phyloP scores from a whole-genome alignment of 2,113 vertebrate genomes.

The Nibea albiflora region DNA sequence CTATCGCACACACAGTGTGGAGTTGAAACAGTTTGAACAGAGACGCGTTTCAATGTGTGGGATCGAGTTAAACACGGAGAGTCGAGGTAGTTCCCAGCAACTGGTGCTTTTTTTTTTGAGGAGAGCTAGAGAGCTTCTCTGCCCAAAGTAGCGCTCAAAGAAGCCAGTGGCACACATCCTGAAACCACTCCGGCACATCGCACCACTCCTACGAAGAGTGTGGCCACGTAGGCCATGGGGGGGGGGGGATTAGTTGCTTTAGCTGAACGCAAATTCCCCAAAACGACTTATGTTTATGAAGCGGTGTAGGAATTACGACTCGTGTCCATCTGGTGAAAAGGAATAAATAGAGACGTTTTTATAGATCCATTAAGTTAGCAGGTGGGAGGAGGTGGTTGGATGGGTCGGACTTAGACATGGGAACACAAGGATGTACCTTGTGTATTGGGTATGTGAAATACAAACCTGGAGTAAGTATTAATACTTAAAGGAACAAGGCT shows the following conservation, averaged over 20 bases:
- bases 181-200: not conserved
- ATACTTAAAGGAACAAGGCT: not conserved
- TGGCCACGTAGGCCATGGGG: no score
- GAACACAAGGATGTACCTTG: not conserved
- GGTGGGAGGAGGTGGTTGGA: not conserved
- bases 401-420: no score
- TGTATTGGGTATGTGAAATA: not conserved
- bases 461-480: not conserved
- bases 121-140: not conserved
- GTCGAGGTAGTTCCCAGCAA: not conserved
- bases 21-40: not conserved
- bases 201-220: not conserved
- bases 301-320: not conserved
- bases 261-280: not conserved
- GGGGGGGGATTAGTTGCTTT: not conserved
- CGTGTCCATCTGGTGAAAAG: not conserved
- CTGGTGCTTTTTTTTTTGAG: not conserved
- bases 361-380: not conserved
- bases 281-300: not conserved
- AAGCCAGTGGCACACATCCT: slow-evolving; percentile 1
- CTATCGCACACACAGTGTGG: not conserved
- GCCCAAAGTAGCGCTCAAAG: not conserved
- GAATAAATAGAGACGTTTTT: not conserved
- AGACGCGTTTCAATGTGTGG: not conserved
- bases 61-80: not conserved